These are phyloP conservation scores for Piaya cayana DNA, from an alignment of 2,113 vertebrate genomes.

Conservation along the genomic window DNA sequence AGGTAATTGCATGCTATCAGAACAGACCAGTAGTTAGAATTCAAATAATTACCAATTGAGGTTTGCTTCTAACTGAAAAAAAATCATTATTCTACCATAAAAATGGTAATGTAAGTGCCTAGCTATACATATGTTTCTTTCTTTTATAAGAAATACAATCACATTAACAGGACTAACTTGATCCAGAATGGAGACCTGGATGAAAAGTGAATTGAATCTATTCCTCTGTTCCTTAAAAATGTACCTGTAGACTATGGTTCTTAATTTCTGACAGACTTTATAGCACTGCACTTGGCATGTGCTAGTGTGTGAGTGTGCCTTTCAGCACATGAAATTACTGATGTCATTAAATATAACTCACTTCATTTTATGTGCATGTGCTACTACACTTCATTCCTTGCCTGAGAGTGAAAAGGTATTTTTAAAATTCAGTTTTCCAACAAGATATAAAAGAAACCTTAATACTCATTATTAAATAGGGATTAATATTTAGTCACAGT, in stretches of 20 bases:
- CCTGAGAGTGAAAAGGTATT: background rate
- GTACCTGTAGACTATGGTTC: fast-evolving
- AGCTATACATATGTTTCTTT: background rate
- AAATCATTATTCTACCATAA: background rate
- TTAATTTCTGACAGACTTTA: background rate
- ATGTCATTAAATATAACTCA: fast-evolving
- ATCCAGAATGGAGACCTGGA: background rate
- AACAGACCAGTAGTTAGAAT: background rate
- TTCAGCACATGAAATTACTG: background rate
- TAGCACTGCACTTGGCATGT: background rate
- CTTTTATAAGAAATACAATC: background rate
- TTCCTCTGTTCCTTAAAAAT: background rate
- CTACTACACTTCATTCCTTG: background rate
- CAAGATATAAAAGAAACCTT: background rate
- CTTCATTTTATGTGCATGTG: background rate
- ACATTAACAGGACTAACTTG: background rate
- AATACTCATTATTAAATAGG: background rate
- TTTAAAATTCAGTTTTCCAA: background rate
- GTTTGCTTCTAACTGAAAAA: background rate
- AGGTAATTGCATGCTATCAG: background rate
- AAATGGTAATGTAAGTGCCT: fast-evolving
- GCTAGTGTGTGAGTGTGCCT: background rate
- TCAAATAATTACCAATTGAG: background rate
- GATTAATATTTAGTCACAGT: background rate
- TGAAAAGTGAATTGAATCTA: background rate